Evolutionary conservation across 2,113 vertebrate species (phyloP).

Genomic region (Edolisoma coerulescens): DNA sequence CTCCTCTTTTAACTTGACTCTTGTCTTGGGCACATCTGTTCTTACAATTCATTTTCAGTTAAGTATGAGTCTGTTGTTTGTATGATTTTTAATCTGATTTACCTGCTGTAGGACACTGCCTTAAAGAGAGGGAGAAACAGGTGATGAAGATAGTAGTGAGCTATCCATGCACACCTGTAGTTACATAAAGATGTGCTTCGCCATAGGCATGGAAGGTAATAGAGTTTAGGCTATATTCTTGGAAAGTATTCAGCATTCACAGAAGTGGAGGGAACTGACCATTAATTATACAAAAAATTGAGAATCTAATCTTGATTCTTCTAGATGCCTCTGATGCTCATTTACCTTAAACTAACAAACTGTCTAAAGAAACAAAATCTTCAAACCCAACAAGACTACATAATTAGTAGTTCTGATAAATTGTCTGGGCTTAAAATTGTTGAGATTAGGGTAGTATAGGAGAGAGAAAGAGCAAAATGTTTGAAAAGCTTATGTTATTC

Average conservation of each 20-base stretch:
- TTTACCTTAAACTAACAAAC: neutral
- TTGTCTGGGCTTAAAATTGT: neutral
- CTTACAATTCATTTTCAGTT: neutral
- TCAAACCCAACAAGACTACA: neutral
- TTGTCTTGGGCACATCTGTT: neutral
- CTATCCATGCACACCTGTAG: neutral
- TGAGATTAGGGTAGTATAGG: neutral
- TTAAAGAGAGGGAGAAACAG: neutral
- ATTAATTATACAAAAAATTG: neutral
- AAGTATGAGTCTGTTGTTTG: neutral
- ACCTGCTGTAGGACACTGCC: neutral
- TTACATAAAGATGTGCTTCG: neutral
- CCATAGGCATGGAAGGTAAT: neutral
- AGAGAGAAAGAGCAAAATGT: neutral
- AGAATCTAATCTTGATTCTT: neutral
- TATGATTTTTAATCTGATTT: neutral
- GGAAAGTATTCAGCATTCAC: neutral
- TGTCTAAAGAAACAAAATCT: neutral
- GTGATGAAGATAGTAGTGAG: neutral
- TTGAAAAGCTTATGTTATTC: neutral
- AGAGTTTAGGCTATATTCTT: neutral
- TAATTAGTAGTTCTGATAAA: neutral
- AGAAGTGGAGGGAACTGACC: neutral
- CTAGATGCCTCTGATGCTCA: neutral
- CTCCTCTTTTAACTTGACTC: neutral